Percentiles rank a stretch among this genome's conserved stretches.
Conservation (phyloP, 2,797 vertebrate genomes). For the Hemibagrus guttatus region DNA sequence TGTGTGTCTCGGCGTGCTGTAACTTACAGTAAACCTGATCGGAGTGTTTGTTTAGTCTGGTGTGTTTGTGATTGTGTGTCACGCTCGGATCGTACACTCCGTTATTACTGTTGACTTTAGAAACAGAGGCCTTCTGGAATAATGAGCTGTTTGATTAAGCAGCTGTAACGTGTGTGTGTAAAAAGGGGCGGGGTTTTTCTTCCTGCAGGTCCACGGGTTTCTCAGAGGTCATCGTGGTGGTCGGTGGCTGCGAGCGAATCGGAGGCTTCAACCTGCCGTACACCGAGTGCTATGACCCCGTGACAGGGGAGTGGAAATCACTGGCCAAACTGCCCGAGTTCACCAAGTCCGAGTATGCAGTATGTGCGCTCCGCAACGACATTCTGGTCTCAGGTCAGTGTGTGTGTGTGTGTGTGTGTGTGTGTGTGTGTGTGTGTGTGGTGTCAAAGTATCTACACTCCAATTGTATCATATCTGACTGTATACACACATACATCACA, state of each 20-base stretch:
- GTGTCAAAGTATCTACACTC: not conserved
- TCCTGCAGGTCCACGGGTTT: conserved; percentile 90
- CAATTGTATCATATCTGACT: not conserved
- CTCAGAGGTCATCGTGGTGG: conserved; percentile 97
- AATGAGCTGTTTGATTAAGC: not conserved
- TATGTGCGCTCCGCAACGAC: conserved; percentile 96
- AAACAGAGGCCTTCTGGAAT: not conserved
- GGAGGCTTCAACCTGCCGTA: conserved; percentile 98
- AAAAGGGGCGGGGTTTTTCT: not conserved
- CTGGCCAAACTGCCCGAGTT: conserved; percentile 97
- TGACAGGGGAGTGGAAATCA: conserved; percentile 97
- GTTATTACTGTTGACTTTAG: not conserved
- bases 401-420: not conserved
- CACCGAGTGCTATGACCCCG: conserved; percentile 96
- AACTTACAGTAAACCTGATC: not conserved
- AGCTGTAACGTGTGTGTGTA: not conserved
- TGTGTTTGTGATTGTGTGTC: not conserved
- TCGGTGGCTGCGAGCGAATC: conserved; percentile 94
- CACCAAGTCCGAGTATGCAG: conserved; percentile 97
- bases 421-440: not conserved
- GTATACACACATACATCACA: not conserved
- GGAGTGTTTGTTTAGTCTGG: conserved; percentile 9
- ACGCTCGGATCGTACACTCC: too few species aligned
- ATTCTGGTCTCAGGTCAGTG: conserved; percentile 96
- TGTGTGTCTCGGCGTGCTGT: not conserved